Percentiles rank a stretch among this genome's conserved stretches.
Evolutionary conservation across 2,113 vertebrate genomes (phyloP).

Genomic region (Noturus placidus): DNA sequence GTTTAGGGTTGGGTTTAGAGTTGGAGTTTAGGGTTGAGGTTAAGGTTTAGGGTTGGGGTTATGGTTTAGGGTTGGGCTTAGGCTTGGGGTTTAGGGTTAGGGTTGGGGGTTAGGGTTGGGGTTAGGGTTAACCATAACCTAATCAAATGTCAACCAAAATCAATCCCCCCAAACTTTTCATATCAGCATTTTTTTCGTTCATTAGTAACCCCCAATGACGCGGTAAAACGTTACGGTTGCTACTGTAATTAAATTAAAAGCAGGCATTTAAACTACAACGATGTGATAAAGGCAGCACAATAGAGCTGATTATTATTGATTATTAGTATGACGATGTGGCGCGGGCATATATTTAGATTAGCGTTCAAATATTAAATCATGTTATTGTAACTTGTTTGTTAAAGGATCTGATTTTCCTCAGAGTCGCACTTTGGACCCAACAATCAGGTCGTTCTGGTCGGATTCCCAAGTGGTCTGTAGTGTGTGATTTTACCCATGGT

Average conservation of each 20-base stretch:
- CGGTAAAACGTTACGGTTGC: background rate
- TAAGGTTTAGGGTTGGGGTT: no score
- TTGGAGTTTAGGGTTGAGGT: no score
- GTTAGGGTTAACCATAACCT: no score
- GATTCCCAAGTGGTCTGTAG: background rate
- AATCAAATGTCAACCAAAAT: background rate
- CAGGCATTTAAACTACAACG: background rate
- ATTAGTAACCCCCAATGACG: background rate
- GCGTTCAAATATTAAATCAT: background rate
- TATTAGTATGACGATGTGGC: background rate
- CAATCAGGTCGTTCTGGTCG: background rate
- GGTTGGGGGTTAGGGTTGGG: no score
- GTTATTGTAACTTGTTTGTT: no score
- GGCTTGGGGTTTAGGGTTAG: no score
- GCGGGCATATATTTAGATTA: background rate
- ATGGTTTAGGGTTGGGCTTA: no score
- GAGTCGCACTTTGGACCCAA: background rate
- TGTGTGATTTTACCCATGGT: constrained; percentile 19
- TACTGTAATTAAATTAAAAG: background rate
- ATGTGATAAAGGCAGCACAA: no score
- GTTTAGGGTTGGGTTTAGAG: no score
- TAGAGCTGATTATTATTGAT: background rate
- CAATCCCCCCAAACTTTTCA: background rate
- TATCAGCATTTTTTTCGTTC: background rate
- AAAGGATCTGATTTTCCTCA: background rate